Percentiles rank a stretch among this genome's conserved stretches.
phyloP scores from a whole-genome alignment of 2,797 vertebrate species.

The Coregonus suidteri region DNA sequence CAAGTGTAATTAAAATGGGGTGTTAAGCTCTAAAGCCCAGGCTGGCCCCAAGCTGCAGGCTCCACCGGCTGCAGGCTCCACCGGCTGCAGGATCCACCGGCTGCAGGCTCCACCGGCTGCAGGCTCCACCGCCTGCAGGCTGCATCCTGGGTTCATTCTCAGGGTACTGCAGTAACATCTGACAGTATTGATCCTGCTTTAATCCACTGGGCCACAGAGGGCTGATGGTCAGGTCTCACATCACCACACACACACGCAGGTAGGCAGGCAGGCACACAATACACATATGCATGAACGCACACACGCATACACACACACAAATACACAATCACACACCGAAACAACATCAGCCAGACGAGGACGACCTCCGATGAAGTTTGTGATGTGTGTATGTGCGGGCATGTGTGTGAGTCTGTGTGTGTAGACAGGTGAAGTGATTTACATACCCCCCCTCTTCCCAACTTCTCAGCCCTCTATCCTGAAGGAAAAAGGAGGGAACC shows the following conservation, averaged over 20 bases:
- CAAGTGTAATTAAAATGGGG: conserved; percentile 72
- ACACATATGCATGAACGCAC: conserved; percentile 3
- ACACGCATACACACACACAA: not conserved
- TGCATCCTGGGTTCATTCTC: conserved; percentile 30
- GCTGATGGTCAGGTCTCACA: conserved; percentile 64
- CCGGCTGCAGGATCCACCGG: conserved; percentile 27
- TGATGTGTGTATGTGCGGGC: conserved; percentile 4
- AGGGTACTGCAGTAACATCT: conserved; percentile 53
- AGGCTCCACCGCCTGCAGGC: too few species aligned
- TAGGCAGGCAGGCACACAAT: conserved; percentile 10
- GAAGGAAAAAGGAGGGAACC: conserved; percentile 78
- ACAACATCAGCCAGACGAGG: conserved; percentile 20
- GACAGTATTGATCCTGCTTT: conserved; percentile 63
- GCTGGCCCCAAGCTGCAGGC: conserved; percentile 39
- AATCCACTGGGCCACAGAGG: conserved; percentile 69
- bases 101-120: not conserved
- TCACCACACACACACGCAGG: conserved; percentile 29
- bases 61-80: not conserved
- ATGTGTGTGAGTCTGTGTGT: not conserved
- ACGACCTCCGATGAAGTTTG: not conserved
- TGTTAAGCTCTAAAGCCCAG: conserved; percentile 60
- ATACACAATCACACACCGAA: not conserved
- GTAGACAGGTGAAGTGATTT: conserved; percentile 68
- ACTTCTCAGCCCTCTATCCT: conserved; percentile 58
- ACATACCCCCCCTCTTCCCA: conserved; percentile 36